Percentiles rank a stretch among this genome's conserved stretches.
Evolutionary conservation across 2,797 vertebrate species (phyloP).

Genomic region (Clarias laeviceps): DNA sequence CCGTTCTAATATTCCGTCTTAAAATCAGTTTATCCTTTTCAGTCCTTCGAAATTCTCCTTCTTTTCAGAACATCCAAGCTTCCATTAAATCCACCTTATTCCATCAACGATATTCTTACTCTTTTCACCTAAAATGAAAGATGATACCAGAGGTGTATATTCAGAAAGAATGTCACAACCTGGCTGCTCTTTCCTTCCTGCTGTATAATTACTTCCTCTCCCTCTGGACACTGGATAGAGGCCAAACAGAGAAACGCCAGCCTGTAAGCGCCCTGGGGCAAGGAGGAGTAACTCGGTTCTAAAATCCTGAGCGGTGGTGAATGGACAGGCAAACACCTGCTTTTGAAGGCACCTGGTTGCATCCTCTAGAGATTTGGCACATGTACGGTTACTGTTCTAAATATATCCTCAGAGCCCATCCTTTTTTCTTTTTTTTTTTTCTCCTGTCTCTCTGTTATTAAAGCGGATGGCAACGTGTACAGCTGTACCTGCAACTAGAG

Average conservation of each 20-base stretch:
- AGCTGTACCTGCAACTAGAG: constrained; percentile 35
- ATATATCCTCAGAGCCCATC: constrained; percentile 54
- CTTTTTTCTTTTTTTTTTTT: constrained; percentile 20
- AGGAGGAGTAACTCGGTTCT: background rate
- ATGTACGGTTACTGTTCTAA: constrained; percentile 53
- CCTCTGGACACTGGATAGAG: constrained; percentile 35
- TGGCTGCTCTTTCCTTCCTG: constrained; percentile 12
- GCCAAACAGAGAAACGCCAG: constrained; percentile 31
- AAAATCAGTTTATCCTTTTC: background rate
- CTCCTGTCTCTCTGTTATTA: constrained; percentile 39
- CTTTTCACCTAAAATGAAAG: constrained; percentile 7
- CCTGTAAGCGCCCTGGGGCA: constrained; percentile 8
- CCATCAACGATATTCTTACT: background rate
- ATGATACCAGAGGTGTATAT: constrained; percentile 20
- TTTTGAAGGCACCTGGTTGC: constrained; percentile 12
- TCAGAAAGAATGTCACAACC: constrained; percentile 12
- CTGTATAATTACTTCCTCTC: constrained; percentile 46
- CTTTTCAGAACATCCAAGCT: background rate
- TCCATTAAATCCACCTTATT: constrained; percentile 20
- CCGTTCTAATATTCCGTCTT: background rate
- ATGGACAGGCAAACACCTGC: constrained; percentile 32
- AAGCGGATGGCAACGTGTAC: constrained; percentile 8
- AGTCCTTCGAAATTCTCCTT: background rate
- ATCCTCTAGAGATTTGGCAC: constrained; percentile 52
- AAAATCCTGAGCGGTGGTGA: background rate